phyloP scores from a whole-genome alignment of 2,113 vertebrate genomes.

The Numida meleagris region DNA sequence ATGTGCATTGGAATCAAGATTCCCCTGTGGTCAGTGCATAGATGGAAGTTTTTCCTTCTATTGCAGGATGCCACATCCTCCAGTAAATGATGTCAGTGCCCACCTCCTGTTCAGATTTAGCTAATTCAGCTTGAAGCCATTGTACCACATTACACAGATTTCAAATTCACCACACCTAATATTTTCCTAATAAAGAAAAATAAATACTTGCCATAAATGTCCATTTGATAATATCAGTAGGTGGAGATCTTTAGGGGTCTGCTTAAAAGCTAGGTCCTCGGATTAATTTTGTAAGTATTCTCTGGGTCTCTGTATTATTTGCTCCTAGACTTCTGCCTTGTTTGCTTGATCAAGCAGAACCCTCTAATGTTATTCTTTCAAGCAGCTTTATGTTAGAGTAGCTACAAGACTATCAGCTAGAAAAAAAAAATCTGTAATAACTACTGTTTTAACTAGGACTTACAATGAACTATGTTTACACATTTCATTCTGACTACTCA shows the following conservation, averaged over 20 bases:
- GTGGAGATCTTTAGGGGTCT: not conserved
- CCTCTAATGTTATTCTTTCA: not conserved
- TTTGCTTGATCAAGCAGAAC: not conserved
- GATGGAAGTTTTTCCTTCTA: not conserved
- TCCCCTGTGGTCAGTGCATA: not conserved
- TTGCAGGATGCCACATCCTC: not conserved
- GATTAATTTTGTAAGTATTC: not conserved
- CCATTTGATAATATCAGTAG: not conserved
- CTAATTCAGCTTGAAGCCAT: not conserved
- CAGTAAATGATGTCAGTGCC: not conserved
- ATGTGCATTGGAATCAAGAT: not conserved
- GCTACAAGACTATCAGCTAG: not conserved
- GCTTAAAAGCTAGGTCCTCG: not conserved
- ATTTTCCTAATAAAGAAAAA: not conserved
- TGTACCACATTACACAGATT: not conserved
- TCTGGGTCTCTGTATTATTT: not conserved
- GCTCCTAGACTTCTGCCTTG: not conserved
- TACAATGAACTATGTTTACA: not conserved
- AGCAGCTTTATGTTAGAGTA: not conserved
- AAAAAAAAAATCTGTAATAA: not conserved
- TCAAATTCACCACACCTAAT: not conserved
- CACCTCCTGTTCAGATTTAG: not conserved
- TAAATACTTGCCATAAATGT: not conserved
- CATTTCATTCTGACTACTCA: not conserved
- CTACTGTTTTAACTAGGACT: not conserved